These are phyloP conservation scores for Ciconia maguari DNA, from an alignment of 2,113 vertebrate species.

Conservation along the genomic window DNA sequence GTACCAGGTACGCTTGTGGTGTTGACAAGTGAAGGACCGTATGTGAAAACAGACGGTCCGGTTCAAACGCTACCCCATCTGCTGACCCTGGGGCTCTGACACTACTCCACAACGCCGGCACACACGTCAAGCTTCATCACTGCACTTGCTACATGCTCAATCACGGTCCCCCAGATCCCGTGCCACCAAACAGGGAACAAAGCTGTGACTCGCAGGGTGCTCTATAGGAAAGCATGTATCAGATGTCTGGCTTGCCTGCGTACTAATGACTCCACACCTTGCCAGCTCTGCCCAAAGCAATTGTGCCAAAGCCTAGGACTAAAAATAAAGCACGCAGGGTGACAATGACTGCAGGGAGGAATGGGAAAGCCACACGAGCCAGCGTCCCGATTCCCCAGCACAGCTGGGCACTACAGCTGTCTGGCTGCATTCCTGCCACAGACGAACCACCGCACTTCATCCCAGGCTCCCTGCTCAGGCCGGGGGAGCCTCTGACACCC, in stretches of 20 bases:
- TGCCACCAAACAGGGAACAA: background rate
- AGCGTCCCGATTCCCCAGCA: background rate
- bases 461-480: background rate
- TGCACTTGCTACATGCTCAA: background rate
- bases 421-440: background rate
- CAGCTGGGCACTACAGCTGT: constrained; percentile 2
- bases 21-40: background rate
- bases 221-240: background rate
- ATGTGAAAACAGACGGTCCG: fast-evolving
- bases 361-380: background rate
- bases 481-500: fast-evolving
- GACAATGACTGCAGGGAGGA: background rate
- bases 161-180: background rate
- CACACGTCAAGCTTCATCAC: fast-evolving
- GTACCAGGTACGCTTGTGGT: background rate
- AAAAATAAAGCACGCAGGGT: background rate
- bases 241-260: background rate
- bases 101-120: background rate
- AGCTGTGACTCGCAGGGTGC: background rate
- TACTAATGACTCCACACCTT: background rate
- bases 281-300: background rate
- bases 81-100: background rate
- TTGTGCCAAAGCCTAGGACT: background rate
- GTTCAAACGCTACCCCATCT: background rate
- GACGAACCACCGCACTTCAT: background rate